Evolutionary conservation across 2,797 vertebrate genomes (phyloP), one percentile per base, ranked within the genome.

Genomic region (Sylvilagus floridanus): DNA sequence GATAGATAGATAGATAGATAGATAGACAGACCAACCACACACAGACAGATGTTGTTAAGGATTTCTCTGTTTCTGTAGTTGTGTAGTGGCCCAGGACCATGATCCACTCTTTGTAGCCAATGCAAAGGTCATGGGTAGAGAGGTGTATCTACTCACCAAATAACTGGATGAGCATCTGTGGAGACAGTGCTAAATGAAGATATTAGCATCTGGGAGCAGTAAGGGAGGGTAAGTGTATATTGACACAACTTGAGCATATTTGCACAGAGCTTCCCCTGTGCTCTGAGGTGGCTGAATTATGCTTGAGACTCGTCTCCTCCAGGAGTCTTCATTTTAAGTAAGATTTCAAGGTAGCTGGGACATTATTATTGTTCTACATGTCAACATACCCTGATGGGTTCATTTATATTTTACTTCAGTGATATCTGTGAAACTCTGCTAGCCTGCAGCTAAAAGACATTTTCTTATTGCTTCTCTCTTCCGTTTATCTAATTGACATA

Each of bases 181-280:
- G 7, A 30, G 35, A 21, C 2, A 2, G 57, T 76, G 11, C 24
- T 37, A 4, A 8, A 0, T 7, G 17, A 50, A 21, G 63, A 19
- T 28, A 8, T 21, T 7, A 21, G 24, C 66, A 4, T 26, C 30
- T 52, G 7, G 17, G 17, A 47, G 30, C 16, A 28, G 21, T 30
- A 13, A 42, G 54, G 42, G 72, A 24, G n/a, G 7, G 50, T 16
- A 28, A 6, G 30, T 22, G n/a, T 37, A 11, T 12, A 7, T 4
- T 5, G 47, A 65, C 72, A 54, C 16, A 10, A 57, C 7, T 73
- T 47, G 0, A 4, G 8, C 24, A 3, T 11, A 12, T 60, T 54
- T 17, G 3, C 0, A 1, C 0, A 28, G 32, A 2, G 6, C 14
- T 65, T 26, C 30, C 63, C 42, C 35, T 0, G 35, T 13, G 68